Evolutionary conservation across 2,797 vertebrate species (phyloP).

Genomic region (Lithobates sylvaticus): DNA sequence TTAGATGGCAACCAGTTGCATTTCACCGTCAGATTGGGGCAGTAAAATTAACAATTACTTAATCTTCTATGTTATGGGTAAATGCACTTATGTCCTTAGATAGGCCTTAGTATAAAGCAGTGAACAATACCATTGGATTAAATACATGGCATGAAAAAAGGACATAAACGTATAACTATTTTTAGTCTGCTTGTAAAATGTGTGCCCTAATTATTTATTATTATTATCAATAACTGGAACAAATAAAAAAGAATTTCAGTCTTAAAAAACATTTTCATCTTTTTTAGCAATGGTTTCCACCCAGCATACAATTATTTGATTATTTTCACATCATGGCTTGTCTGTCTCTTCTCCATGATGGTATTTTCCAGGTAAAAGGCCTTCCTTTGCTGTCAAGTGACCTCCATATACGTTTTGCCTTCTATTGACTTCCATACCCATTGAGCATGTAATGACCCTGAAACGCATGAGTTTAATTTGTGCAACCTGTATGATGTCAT

Average conservation of each 20-base stretch:
- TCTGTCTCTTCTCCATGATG: conserved; percentile 55
- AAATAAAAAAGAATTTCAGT: background rate
- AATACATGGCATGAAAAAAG: no score
- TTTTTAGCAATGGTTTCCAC: conserved; percentile 50
- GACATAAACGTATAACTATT: no score
- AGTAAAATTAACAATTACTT: no score
- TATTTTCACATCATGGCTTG: conserved; percentile 53
- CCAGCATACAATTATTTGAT: conserved; percentile 52
- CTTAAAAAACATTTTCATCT: background rate
- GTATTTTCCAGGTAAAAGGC: conserved; percentile 53
- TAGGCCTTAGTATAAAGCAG: no score
- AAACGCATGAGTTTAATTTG: conserved; percentile 26
- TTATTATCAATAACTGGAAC: background rate
- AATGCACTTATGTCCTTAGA: no score
- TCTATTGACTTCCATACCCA: background rate
- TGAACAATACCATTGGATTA: no score
- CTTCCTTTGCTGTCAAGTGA: conserved; percentile 12
- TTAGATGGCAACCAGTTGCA: no score
- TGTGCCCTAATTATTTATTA: no score
- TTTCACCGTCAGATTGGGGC: no score
- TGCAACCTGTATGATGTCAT: conserved; percentile 8
- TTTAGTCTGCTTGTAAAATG: no score
- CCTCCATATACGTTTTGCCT: background rate
- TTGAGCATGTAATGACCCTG: conserved; percentile 40
- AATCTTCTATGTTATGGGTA: no score